Base-by-base conservation (phyloP, 2,797 vertebrate genomes). In the Perodicticus potto region DNA sequence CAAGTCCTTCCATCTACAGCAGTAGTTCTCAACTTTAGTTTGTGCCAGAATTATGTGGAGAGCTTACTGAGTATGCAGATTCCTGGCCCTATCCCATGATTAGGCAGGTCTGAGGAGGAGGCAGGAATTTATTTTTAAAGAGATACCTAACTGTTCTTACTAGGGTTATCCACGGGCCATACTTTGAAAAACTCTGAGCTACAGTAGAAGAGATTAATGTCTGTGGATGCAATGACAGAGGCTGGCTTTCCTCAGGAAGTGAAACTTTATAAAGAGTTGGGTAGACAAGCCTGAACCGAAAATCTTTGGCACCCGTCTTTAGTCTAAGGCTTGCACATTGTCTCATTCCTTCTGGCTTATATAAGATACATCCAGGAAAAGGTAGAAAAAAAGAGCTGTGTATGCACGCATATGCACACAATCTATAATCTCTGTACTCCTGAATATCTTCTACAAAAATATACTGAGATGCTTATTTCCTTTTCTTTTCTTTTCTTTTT, bases 121-220 rank as follows among this genome's bases (percentile, higher is more conserved):
- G 32, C 27, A 34, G 45, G 43, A 85, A 89, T 67, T 65, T 82
- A 53, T 78, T 86, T 86, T 96, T 65, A 57, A 76, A 76, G 76
- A 86, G 74, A 92, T 6, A 22, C 8, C 2, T 11, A 32, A 37
- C 45, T 86, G 37, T 61, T 65, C 67, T 65, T 13, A n/a, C 78
- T 53, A 34, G 82, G 69, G n/a, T 34, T 25, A n/a, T 59, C 37
- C 67, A 80, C 22, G 72, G 59, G 72, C 17, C 10, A 37, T 34
- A 43, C 49, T 84, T 61, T 37, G 49, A 95, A 78, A 87, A 73
- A 10, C 17, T 13, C 4, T 32, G 27, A 91, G 61, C 53, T 70
- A 27, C 19, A 29, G 14, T 34, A 87, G 70, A 59, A 80, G n/a
- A 70, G 55, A 89, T 14, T 59, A 27, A 23, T 49, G 27, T 85